Evolutionary conservation across 2,888 invertebrate species (phyloP).

Genomic region (Cetonia aurata): DNA sequence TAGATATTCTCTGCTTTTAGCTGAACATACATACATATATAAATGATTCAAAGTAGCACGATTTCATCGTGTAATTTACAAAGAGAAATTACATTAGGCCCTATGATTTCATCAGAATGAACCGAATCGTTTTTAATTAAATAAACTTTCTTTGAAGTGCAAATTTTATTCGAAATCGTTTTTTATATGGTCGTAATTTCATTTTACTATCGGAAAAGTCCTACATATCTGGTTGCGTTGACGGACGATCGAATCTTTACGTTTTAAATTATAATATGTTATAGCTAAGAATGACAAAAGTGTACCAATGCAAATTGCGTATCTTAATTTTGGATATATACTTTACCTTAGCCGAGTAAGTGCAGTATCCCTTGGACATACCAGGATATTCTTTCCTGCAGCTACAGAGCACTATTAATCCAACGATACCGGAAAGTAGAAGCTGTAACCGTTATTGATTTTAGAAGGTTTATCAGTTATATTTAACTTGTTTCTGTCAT

Average conservation of each 20-base stretch:
- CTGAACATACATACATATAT: no score
- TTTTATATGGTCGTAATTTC: no score
- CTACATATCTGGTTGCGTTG: no score
- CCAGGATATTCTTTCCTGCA: constrained; percentile 66
- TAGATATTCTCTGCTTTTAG: no score
- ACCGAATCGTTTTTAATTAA: not conserved
- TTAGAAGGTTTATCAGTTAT: constrained; percentile 5
- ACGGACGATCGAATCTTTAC: no score
- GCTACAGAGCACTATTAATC: constrained; percentile 64
- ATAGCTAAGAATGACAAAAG: no score
- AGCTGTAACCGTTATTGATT: constrained; percentile 56
- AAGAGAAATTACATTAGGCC: constrained; percentile 3
- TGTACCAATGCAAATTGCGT: no score
- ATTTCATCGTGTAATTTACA: not conserved
- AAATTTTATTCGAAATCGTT: no score
- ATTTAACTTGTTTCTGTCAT: constrained; percentile 53
- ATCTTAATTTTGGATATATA: no score
- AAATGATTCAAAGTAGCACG: no score
- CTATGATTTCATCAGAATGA: not conserved
- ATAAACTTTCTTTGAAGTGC: constrained; percentile 1
- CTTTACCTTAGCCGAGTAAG: constrained; percentile 64
- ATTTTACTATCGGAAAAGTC: no score
- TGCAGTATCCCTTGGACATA: constrained; percentile 62
- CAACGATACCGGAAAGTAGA: constrained; percentile 64
- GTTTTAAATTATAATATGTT: no score